Conservation (phyloP, 2,888 invertebrate species). For the Latrodectus elegans region DNA sequence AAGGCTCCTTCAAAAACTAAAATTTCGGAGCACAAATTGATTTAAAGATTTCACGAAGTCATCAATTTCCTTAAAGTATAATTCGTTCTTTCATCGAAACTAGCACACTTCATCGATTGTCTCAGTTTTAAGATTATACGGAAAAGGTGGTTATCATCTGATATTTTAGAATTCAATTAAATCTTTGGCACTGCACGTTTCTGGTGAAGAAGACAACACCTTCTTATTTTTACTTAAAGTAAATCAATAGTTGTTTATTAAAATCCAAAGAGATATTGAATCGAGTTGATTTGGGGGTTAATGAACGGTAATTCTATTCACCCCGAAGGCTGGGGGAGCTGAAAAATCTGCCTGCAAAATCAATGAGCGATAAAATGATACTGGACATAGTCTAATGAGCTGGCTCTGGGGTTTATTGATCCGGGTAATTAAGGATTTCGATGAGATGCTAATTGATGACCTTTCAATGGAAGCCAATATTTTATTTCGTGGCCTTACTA, state of each 20-base stretch:
- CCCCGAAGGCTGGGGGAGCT: constrained; percentile 38
- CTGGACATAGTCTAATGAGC: constrained; percentile 64
- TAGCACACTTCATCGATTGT: constrained; percentile 17
- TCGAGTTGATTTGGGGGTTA: constrained; percentile 55
- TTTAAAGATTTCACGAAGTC: too few relatives aligned
- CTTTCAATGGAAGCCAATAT: constrained; percentile 59
- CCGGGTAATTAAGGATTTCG: constrained; percentile 65
- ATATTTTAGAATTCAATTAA: constrained; percentile 42
- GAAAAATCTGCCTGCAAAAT: constrained; percentile 57
- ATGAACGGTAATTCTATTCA: constrained; percentile 58
- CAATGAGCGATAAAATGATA: constrained; percentile 63
- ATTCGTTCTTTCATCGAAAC: neutral
- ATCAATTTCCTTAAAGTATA: neutral
- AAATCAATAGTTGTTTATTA: constrained; percentile 59
- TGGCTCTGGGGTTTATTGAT: constrained; percentile 59
- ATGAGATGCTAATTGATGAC: constrained; percentile 64
- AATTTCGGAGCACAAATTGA: too few relatives aligned
- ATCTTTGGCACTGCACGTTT: constrained; percentile 25
- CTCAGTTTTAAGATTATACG: constrained; percentile 21
- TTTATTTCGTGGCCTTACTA: constrained; percentile 53
- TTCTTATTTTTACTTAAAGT: constrained; percentile 36
- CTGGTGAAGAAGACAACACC: constrained; percentile 19
- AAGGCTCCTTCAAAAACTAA: too few relatives aligned
- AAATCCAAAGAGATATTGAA: constrained; percentile 47
- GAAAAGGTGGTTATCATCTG: constrained; percentile 17